Evolutionary conservation across 2,888 invertebrate species (phyloP).

Genomic region (Pediacus dermestoides): DNA sequence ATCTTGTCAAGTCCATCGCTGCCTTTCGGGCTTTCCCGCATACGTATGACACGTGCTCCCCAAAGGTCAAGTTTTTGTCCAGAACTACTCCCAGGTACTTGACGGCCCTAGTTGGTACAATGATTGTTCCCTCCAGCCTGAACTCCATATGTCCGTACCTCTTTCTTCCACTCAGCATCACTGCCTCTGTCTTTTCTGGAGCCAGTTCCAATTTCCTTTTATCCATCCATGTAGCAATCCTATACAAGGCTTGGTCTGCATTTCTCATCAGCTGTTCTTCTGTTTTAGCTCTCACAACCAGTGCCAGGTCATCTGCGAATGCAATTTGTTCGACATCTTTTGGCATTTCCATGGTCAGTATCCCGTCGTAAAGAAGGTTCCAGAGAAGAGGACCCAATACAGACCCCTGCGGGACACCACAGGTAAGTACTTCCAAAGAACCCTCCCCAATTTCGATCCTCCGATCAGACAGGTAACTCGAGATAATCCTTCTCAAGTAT

Average conservation of each 20-base stretch:
- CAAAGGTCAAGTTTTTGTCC: neutral
- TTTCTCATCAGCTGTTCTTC: neutral
- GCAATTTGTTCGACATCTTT: too few relatives aligned
- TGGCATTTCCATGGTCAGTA: too few relatives aligned
- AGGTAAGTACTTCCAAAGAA: too few relatives aligned
- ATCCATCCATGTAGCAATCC: neutral
- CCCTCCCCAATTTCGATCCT: neutral
- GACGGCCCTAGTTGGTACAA: neutral
- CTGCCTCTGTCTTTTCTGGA: neutral
- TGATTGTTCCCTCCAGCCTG: neutral
- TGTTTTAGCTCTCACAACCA: neutral
- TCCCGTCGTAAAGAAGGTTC: too few relatives aligned
- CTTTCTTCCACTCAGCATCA: neutral
- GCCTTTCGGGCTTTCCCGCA: neutral
- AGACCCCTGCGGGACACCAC: too few relatives aligned
- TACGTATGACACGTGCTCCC: constrained; percentile 1
- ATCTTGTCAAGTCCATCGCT: too few relatives aligned
- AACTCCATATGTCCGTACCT: neutral
- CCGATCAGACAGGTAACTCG: neutral
- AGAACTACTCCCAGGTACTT: neutral
- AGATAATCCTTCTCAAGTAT: neutral
- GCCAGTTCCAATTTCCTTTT: neutral
- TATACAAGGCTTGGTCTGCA: neutral
- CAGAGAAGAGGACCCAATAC: too few relatives aligned
- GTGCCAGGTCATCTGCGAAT: neutral